Conservation (phyloP, 2,113 vertebrate genomes). For the Bos indicus region DNA sequence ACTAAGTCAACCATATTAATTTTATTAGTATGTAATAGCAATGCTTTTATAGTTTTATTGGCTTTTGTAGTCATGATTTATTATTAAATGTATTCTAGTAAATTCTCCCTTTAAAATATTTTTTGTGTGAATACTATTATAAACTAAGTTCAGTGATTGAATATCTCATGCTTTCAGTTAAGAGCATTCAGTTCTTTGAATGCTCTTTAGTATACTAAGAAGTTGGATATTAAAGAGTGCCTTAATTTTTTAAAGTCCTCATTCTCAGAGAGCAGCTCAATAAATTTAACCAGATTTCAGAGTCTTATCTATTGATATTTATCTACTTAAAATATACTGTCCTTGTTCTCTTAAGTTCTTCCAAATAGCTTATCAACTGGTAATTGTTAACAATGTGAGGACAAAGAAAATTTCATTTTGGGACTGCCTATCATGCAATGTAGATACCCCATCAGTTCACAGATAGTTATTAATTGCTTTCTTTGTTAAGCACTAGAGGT, state of each 20-base stretch:
- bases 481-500: not conserved
- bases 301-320: not conserved
- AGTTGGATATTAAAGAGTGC: not conserved
- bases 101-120: not conserved
- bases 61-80: conserved; percentile 11
- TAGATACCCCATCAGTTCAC: not conserved
- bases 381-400: not conserved
- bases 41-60: conserved; percentile 6
- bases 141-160: not conserved
- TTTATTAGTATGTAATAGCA: not conserved
- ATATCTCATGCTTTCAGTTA: not conserved
- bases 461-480: not conserved
- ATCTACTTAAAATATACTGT: not conserved
- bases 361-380: not conserved
- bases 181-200: not conserved
- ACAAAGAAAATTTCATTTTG: not conserved
- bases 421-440: not conserved
- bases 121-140: not conserved
- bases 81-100: not conserved
- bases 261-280: not conserved
- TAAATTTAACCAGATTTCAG: conserved; percentile 5
- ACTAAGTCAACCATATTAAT: not conserved
- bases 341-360: not conserved
- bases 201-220: not conserved
- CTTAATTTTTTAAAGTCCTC: conserved; percentile 5